These are phyloP conservation scores for Stramonita haemastoma DNA, from an alignment of 2,888 invertebrate species.

Conservation along the genomic window DNA sequence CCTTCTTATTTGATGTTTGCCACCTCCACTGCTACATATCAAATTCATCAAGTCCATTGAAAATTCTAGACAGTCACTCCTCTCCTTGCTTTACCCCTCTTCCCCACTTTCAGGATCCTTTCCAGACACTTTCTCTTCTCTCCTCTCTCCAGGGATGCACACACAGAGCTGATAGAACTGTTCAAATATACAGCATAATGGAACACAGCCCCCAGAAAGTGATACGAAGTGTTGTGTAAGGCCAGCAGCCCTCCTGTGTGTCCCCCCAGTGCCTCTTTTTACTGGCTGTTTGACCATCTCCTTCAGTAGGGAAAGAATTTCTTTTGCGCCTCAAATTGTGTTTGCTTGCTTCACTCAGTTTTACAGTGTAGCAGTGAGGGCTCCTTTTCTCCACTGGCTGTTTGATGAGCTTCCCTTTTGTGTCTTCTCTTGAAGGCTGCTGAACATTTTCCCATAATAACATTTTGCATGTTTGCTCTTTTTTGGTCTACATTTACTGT, in stretches of 20 bases:
- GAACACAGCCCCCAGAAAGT: not conserved
- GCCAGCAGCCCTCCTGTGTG: not conserved
- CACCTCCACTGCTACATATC: not conserved
- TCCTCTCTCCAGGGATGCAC: not conserved
- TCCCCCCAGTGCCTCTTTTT: not conserved
- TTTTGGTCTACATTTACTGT: not conserved
- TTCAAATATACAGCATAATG: constrained; percentile 36
- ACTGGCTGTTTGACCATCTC: constrained; percentile 35
- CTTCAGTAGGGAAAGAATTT: constrained; percentile 29
- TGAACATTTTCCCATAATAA: constrained; percentile 32
- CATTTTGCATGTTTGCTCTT: constrained; percentile 33
- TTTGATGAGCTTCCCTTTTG: not conserved
- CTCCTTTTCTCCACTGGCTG: not conserved
- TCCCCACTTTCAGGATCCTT: not conserved
- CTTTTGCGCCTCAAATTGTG: constrained; percentile 35
- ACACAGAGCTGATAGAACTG: constrained; percentile 9
- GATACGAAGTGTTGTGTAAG: constrained; percentile 30
- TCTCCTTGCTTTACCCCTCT: not conserved
- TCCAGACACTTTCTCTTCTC: not conserved
- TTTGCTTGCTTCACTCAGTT: constrained; percentile 38
- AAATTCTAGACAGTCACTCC: not conserved
- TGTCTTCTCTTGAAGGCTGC: not conserved
- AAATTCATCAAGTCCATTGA: not conserved
- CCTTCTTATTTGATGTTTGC: no score
- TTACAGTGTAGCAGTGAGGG: not conserved